Evolutionary conservation across 1,140 invertebrate genomes (phyloP).

Genomic region (Dreissena rostriformis): DNA sequence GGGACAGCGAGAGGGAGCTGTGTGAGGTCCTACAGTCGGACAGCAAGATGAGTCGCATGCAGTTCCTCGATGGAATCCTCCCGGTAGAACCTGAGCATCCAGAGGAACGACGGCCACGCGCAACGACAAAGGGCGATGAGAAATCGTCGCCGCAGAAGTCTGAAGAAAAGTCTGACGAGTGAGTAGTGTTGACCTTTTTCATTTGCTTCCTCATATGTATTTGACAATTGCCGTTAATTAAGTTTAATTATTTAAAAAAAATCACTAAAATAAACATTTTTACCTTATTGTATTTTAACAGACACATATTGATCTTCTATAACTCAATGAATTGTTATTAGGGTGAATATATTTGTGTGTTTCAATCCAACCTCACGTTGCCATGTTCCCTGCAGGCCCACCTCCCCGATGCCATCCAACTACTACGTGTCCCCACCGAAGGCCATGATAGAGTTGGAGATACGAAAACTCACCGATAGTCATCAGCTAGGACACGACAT

Average conservation of each 20-base stretch:
- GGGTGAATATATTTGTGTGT: background rate
- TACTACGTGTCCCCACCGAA: conserved; percentile 75
- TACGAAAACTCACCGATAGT: conserved; percentile 75
- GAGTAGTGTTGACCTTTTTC: background rate
- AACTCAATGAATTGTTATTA: background rate
- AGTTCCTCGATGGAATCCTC: conserved; percentile 91
- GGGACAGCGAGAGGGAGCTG: conserved; percentile 79
- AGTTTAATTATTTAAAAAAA: background rate
- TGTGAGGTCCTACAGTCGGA: conserved; percentile 84
- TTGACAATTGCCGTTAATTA: background rate
- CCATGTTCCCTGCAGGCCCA: conserved; percentile 55
- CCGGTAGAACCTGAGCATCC: conserved; percentile 29
- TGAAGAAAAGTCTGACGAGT: conserved; percentile 32
- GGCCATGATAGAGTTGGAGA: conserved; percentile 74
- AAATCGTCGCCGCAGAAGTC: background rate
- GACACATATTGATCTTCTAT: background rate
- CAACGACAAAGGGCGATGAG: conserved; percentile 10
- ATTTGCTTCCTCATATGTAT: too few species aligned
- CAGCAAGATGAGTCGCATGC: conserved; percentile 89
- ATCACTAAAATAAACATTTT: background rate
- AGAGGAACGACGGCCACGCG: conserved; percentile 30
- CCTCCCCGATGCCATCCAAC: conserved; percentile 65
- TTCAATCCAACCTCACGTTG: background rate
- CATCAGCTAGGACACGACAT: conserved; percentile 72
- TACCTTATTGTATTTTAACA: background rate